Base-by-base conservation (phyloP, 2,113 vertebrate genomes). In the Tyrannus savana region DNA sequence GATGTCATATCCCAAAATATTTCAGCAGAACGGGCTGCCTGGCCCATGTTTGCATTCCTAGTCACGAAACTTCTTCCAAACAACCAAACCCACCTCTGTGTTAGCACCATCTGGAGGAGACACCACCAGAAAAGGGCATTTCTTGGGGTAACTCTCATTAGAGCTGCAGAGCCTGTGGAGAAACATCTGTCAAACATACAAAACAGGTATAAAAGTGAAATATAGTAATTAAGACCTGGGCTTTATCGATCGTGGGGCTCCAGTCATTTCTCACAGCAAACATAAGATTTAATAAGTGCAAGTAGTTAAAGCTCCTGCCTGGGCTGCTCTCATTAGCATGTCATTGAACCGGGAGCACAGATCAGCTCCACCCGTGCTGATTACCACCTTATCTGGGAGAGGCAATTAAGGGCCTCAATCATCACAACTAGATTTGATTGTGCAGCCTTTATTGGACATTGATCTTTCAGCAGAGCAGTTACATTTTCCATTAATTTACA, bases 301-400 rank as follows among this genome's bases (percentile, higher is more conserved):
- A 98, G 98, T 98, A 99, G 98, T 99, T 99, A 99, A 99, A 99
- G 98, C 99, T 99, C 98, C 98, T 98, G 98, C 98, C 98, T 98
- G 97, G 98, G 98, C 98, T 98, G 97, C 98, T 98, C 97, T 98
- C 98, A 98, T 99, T 98, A 98, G 97, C 94, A 98, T 97, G 98
- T 98, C 99, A 99, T 99, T 99, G 98, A 99, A 98, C 98, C 98
- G 97, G 98, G 98, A 98, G 98, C 96, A 98, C 98, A 97, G 98
- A 98, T 97, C 98, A 98, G 98, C 98, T 98, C 98, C 98, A 98
- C 98, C 98, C 98, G 95, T 96, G 98, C 98, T 99, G 98, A 99
- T 99, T 99, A 99, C 98, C 98, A 98, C 98, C 98, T 98, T 98
- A 98, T 98, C 98, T 98, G 98, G 98, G 98, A 97, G 97, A 98